Percentiles rank a stretch among this genome's conserved stretches.
These are phyloP conservation scores for Scolopax bukidnonensis DNA, from an alignment of 2,797 vertebrate species.

Conservation along the genomic window DNA sequence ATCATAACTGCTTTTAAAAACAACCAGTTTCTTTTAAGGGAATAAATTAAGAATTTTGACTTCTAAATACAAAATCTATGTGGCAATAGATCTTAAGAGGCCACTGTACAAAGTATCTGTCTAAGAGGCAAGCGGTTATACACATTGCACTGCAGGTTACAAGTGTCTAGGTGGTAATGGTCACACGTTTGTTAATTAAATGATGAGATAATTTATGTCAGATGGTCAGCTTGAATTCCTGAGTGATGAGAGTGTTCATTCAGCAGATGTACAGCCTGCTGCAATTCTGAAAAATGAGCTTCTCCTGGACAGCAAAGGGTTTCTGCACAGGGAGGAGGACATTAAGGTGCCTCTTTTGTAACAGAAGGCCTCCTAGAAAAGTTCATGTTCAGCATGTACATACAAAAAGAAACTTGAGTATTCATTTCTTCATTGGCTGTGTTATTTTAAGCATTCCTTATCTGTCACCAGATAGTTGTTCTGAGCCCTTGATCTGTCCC, in stretches of 20 bases:
- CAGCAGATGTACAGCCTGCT: background rate
- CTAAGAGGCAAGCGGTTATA: background rate
- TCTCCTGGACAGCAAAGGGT: background rate
- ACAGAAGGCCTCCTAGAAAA: background rate
- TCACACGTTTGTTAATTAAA: background rate
- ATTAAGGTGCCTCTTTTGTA: background rate
- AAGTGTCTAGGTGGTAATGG: background rate
- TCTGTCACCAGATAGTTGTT: background rate
- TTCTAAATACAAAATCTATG: background rate
- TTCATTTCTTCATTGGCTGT: background rate
- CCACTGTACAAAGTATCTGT: background rate
- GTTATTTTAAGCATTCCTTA: background rate
- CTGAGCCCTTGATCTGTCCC: background rate
- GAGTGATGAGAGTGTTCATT: background rate
- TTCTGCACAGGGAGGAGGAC: background rate
- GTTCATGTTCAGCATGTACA: background rate
- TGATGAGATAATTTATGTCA: background rate
- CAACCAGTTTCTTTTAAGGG: background rate
- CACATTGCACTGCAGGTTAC: fast-evolving
- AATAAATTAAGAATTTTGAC: background rate
- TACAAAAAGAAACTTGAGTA: background rate
- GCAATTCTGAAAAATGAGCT: background rate
- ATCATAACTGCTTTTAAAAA: background rate
- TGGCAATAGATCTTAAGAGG: background rate
- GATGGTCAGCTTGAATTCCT: background rate